Conservation (phyloP, 2,888 invertebrate species). For the Atrina japonica region DNA sequence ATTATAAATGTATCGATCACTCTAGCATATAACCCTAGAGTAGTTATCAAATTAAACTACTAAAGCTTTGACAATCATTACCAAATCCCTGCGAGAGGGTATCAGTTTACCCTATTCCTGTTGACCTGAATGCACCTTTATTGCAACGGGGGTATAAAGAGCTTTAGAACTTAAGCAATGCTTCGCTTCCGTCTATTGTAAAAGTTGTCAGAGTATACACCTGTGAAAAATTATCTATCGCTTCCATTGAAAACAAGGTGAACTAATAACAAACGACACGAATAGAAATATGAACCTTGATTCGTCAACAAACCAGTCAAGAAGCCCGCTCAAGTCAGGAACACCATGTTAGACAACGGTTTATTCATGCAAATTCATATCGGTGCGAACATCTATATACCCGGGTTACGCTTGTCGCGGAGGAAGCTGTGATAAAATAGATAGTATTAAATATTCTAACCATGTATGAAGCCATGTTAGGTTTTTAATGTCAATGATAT, state of each 20-base stretch:
- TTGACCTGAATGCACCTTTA: slow-evolving; percentile 15
- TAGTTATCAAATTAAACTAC: slow-evolving; percentile 13
- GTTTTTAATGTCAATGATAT: too few species aligned
- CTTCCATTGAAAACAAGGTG: slow-evolving; percentile 38
- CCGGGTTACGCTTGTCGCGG: background rate
- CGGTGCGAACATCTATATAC: slow-evolving; percentile 24
- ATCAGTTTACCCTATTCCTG: slow-evolving; percentile 23
- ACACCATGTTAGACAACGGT: slow-evolving; percentile 7
- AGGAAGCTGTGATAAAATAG: slow-evolving; percentile 2
- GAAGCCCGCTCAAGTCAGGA: background rate
- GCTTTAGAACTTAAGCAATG: slow-evolving; percentile 13
- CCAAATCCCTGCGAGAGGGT: slow-evolving; percentile 1
- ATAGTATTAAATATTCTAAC: background rate
- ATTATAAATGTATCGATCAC: slow-evolving; percentile 32
- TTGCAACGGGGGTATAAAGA: slow-evolving; percentile 14
- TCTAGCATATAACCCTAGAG: background rate
- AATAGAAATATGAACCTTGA: slow-evolving; percentile 19
- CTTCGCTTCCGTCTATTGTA: slow-evolving; percentile 26
- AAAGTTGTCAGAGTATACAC: slow-evolving; percentile 42
- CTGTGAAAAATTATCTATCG: slow-evolving; percentile 36
- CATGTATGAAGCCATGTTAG: too few species aligned
- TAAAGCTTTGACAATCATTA: background rate
- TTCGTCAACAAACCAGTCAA: background rate
- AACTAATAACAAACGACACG: slow-evolving; percentile 42
- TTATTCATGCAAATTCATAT: background rate